Base-by-base conservation (phyloP, 2,797 vertebrate genomes). In the Brotula barbata region DNA sequence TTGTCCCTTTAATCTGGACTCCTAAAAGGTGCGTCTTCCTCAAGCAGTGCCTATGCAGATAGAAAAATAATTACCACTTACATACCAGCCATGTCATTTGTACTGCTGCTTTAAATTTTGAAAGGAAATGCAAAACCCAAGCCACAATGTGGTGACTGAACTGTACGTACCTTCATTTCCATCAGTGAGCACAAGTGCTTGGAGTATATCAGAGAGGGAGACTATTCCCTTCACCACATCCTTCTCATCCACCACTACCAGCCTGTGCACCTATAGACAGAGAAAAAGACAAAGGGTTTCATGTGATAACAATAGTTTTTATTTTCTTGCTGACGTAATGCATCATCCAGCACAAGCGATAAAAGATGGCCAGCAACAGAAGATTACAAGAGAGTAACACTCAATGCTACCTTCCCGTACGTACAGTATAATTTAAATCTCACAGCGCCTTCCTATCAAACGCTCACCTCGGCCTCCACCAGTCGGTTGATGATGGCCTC, bases 161-260 rank as follows among this genome's bases (percentile, higher is more conserved):
- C 8, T 34, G 8, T 5, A 54, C 81, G 77, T 59, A 90, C 90
- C 84, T 39, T 93, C 87, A 3, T 92, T 89, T 68, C 90, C 89
- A 14, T 88, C 91, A 0, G 93, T 95, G 40, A 98, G 91, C 54
- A 98, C 94, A 53, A 99, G 87, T 2, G 96, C 95, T 83, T 98
- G 96, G 31, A 99, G 91, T 78, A 98, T 96, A 79, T 98, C 96
- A 0, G 97, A 99, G 33, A 99, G 93, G 11, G 96, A 98, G 10
- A 98, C 92, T 0, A 98, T 99, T 49, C 97, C 97, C 80, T 94
- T 96, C 67, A 97, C 96, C 77, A 98, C 96, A 17, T 96, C 91
- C 48, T 90, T 93, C 73, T 97, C 95, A 1, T 98, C 96, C 80
- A 97, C 95, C 58, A 98, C 94, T 62, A 98, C 96, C 77, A 99